Base-by-base conservation (phyloP, 2,113 vertebrate species). In the Limnothrissa miodon region DNA sequence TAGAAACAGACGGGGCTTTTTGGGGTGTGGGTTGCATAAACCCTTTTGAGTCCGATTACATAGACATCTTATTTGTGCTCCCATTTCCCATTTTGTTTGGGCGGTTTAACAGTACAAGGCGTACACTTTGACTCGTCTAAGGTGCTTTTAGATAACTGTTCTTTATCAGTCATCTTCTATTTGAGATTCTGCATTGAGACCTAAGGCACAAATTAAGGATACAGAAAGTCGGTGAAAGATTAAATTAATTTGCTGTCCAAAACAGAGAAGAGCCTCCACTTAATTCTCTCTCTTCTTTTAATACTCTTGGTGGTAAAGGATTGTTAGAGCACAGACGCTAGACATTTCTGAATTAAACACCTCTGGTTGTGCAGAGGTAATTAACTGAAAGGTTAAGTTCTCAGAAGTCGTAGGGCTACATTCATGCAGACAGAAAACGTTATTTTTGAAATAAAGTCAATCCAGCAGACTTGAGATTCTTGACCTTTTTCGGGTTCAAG, bases 1-100 rank as follows among this genome's bases (percentile, higher is more conserved):
- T 3, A 74, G 66, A 74, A 74, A 74, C 66, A 74, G 66, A 33
- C 23, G 11, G n/a, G n/a, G 66, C 66, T 74, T 74, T 74, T 17
- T 74, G 29, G 29, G 59, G 66, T 29, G 25, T 33, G 66, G 66
- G 66, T 74, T 33, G 66, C 5, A 4, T 39, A 74, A 74, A 74
- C 2, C 66, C 25, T 74, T 74, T 74, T 13, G 13, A 74, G 29
- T 39, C 66, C 66, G 33, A 33, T 74, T 0, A 74, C 36, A 74
- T 33, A 74, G 66, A 74, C 29, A 33, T 74, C 25, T 74, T 74
- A 13, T 70, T 39, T 74, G 66, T 33, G 13, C 4, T 74, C 66
- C 33, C 3, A 74, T 74, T 36, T 74, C 33, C 11, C 13, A n/a
- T n/a, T 36, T 29, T 74, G 66, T 74, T 17, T 36, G 33, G 66